Base-by-base conservation (phyloP, 2,888 invertebrate genomes). In the Xiphydria camelus region DNA sequence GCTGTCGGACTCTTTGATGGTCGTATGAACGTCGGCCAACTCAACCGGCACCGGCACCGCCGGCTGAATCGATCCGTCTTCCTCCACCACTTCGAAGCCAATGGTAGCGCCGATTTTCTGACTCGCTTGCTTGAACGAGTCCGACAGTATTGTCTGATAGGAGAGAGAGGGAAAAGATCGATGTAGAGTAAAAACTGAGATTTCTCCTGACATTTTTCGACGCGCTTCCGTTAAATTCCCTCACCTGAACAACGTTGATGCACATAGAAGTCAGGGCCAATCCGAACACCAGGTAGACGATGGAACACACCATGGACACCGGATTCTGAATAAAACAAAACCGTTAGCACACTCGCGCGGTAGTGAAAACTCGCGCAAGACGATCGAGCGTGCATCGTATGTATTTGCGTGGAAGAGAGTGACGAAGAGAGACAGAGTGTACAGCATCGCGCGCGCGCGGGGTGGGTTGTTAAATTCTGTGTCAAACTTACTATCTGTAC, bases 191-290 rank as follows among this genome's bases (percentile, higher is more conserved):
- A 5, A 26, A 12, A 4, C 10, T 26, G 3, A 29, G 12, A 2
- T 29, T 26, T 12, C 14, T 29, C 4, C 18, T 12, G 3, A 29
- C 5, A 29, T 4, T 0, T 7, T 12, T 10, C 12, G 4, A 29
- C 12, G 12, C 7, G 3, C 3, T 2, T 4, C 14, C 10, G 4
- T 35, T 14, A 10, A 14, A 36, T 37, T 86, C 62, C 69, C 85
- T 86, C 32, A 88, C 87, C 79, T 95, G 95, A 1, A 96, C 93
- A 10, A 97, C 94, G 68, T 95, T 96, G 63, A 98, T 92, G 75
- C 94, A 93, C 95, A 97, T 96, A 57, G 96, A 94, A 38, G 96
- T 96, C 14, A 98, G 79, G 0, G 97, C 93, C 47, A 98, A 79
- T 4, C 98, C 98, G 63, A 98, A 92, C 15, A 97, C 88, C 43